Conservation (phyloP, 2,888 invertebrate genomes). For the Phortica okadai region DNA sequence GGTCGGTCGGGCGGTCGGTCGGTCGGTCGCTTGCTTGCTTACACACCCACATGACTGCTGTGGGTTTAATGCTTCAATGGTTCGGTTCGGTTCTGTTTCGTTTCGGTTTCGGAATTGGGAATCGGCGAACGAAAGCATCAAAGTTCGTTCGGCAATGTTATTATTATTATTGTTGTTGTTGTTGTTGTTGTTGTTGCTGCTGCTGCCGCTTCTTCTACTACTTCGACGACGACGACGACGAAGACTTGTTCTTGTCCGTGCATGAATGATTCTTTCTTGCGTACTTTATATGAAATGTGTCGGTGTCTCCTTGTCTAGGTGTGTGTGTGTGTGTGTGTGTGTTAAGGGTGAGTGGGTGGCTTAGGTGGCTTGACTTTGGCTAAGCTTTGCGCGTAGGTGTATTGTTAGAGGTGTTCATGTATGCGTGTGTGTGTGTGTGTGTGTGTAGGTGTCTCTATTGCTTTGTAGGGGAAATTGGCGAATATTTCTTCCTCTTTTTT, state of each 20-base stretch:
- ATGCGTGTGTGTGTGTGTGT: background rate
- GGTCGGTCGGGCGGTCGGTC: no score
- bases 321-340: background rate
- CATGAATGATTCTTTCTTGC: constrained; percentile 18
- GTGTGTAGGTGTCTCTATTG: background rate
- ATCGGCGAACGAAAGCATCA: no score
- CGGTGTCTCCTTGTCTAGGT: no score
- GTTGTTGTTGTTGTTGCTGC: no score
- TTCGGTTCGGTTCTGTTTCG: background rate
- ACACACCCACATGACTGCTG: background rate
- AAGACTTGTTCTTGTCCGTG: constrained; percentile 2
- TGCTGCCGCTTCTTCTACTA: no score
- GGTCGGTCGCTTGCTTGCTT: no score
- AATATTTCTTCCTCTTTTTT: no score
- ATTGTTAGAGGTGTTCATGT: background rate
- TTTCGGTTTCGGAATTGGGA: no score
- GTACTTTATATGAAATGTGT: background rate
- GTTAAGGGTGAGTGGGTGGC: background rate
- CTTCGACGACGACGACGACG: background rate
- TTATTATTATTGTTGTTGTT: background rate
- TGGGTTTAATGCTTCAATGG: background rate
- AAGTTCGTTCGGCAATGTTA: no score
- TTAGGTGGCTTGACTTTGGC: no score
- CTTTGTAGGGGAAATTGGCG: constrained; percentile 8
- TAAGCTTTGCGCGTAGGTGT: background rate